Evolutionary conservation across 1,140 invertebrate genomes (phyloP), one percentile per base, ranked within the genome.

Genomic region (Drosophila erecta): DNA sequence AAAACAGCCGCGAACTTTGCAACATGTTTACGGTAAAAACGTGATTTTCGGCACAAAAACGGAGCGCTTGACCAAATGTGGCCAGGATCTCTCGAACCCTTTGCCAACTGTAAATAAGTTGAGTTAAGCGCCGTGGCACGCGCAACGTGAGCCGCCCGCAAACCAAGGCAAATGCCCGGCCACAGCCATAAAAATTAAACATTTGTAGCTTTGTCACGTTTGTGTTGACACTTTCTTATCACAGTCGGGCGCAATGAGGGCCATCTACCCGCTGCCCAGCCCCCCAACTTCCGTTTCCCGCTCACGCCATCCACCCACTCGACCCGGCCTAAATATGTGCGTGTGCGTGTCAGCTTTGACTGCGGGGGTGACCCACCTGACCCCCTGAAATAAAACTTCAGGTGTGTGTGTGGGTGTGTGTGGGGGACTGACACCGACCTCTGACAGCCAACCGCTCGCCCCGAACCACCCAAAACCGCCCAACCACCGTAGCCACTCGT

Each of bases 21-120:
- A 89, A 84, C 85, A 89, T 89, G 84, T 89, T 89, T 89, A 89
- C 84, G 84, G 84, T 89, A 89, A 89, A 89, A 89, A 89, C 84
- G 84, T 89, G 84, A 89, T 89, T 84, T 89, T 89, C 79, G 62
- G 84, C 69, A 78, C 85, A 80, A 89, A 89, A 87, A 84, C 60
- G 5, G 24, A 3, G 60, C 47, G 40, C 70, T 73, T 84, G 83
- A 89, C 83, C 84, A 83, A 86, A 87, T 86, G 83, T 79, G 84
- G 79, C 76, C 80, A 69, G 73, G 76, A 65, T 43, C 51, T 43
- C 41, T 55, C 40, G 59, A 86, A 81, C 75, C 83, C 76, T 79
- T 87, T 58, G 65, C 75, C 75, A 79, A 81, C 83, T 81, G 71
- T 86, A 86, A 86, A 86, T 83, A 86, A 86, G 83, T 87, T 87